Base-by-base conservation (phyloP, 2,113 vertebrate species). In the Bubo blakistoni region DNA sequence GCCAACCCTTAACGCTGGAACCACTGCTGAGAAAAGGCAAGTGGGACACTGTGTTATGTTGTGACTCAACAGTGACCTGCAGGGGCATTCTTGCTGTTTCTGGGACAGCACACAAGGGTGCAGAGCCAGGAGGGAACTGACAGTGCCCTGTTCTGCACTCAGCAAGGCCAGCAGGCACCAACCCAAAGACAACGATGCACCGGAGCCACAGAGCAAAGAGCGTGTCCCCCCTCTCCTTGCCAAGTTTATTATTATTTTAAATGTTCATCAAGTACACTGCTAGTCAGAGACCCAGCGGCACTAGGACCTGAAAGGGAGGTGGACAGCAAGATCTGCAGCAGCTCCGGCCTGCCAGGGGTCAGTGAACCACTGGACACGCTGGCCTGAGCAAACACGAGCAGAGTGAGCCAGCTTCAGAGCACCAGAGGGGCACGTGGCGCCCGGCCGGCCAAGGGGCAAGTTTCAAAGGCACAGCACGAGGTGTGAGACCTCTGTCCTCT, bases 181-280 rank as follows among this genome's bases (percentile, higher is more conserved):
- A 14, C 83, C 72, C 82, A 49, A 38, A 14, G 5, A 40, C 51
- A 63, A 42, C 1, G 15, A 82, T 7, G 22, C 65, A 40, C 46
- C 3, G 2, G 52, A 73, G 36, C 54, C 8, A 3, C 59, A 57
- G 71, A 69, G 44, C 42, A 11, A 55, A 57, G 66, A 55, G 24
- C 14, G 1, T 5, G 12, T 52, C 78, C 76, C 36, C 67, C 2
- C 1, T 25, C 44, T 73, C 74, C 44, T 72, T 79, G 66, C 86
- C 30, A 10, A 3, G 13, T 96, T 96, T 96, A 96, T 95, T 96
- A 36, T 46, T 25, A 25, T 20, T 93, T 81, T 47, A 52, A 63
- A 73, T 2, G 5, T 54, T 63, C 3, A 7, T 32, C 15, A 88
- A 85, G 63, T 58, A 81, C 78, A 34, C 17, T 42, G 78, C 30